These are phyloP conservation scores for Malurus alboscapulatus DNA, from an alignment of 2,113 vertebrate genomes.

Conservation along the genomic window DNA sequence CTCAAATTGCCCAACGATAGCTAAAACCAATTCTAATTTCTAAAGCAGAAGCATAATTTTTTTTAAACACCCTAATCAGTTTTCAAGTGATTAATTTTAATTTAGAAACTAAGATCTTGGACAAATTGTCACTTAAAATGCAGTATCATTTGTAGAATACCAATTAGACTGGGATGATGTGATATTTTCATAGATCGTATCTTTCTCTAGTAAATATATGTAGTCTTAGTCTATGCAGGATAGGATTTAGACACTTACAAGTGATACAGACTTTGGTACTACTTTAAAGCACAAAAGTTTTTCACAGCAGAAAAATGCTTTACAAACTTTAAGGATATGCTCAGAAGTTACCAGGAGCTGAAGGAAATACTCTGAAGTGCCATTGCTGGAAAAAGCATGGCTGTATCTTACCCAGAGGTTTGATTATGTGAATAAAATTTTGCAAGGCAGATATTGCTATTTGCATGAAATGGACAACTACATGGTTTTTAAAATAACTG, in stretches of 20 bases:
- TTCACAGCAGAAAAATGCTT: background rate
- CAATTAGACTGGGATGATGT: background rate
- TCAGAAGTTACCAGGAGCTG: background rate
- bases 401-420: background rate
- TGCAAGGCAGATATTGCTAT: fast-evolving
- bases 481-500: background rate
- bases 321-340: background rate
- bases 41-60: background rate
- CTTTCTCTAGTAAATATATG: background rate
- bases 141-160: background rate
- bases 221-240: background rate
- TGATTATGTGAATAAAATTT: background rate
- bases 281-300: background rate
- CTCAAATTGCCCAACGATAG: background rate
- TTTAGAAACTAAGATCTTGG: background rate
- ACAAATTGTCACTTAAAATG: background rate
- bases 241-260: background rate
- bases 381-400: background rate
- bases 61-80: background rate
- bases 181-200: background rate
- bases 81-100: conserved; percentile 21
- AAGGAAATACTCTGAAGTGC: background rate
- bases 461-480: background rate
- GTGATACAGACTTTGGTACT: background rate
- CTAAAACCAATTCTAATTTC: background rate